Percentiles rank a stretch among this genome's conserved stretches.
Evolutionary conservation across 2,113 vertebrate species (phyloP).

Genomic region (Falcunculus frontatus): DNA sequence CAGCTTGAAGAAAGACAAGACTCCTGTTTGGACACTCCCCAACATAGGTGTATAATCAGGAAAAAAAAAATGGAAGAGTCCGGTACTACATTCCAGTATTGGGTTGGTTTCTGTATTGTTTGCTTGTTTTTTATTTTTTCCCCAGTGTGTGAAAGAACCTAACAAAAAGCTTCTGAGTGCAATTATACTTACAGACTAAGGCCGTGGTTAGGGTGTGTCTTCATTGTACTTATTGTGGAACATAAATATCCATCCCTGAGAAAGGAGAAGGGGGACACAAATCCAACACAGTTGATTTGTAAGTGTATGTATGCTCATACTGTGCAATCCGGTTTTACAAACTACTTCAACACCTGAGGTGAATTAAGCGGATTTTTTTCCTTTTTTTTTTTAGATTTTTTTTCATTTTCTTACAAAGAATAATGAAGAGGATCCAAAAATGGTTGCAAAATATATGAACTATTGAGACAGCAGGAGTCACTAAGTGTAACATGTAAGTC

Average conservation of each 20-base stretch:
- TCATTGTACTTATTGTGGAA: conserved; percentile 67
- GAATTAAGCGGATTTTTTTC: conserved; percentile 49
- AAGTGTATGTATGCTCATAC: conserved; percentile 33
- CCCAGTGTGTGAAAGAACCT: conserved; percentile 43
- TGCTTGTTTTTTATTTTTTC: not conserved
- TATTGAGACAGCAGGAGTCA: conserved; percentile 35
- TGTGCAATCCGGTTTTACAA: conserved; percentile 71
- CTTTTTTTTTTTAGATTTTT: not conserved
- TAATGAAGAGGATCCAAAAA: conserved; percentile 21
- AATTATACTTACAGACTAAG: conserved; percentile 72
- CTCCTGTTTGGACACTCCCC: not conserved
- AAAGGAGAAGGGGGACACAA: conserved; percentile 59
- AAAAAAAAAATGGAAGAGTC: conserved; percentile 11
- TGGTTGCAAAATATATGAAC: conserved; percentile 34
- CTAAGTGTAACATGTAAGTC: not conserved
- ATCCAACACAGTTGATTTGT: conserved; percentile 48
- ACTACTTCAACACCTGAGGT: conserved; percentile 73
- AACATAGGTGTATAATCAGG: not conserved
- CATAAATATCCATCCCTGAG: conserved; percentile 81
- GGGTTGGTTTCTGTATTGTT: conserved; percentile 26
- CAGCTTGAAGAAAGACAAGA: not conserved
- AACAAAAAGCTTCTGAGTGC: conserved; percentile 66
- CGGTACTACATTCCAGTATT: conserved; percentile 41
- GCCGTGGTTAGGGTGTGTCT: conserved; percentile 64
- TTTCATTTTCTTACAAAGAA: conserved; percentile 53